Evolutionary conservation across 1,140 invertebrate species (phyloP), one percentile per base, ranked within the genome.

Genomic region (Drosophila melanogaster): DNA sequence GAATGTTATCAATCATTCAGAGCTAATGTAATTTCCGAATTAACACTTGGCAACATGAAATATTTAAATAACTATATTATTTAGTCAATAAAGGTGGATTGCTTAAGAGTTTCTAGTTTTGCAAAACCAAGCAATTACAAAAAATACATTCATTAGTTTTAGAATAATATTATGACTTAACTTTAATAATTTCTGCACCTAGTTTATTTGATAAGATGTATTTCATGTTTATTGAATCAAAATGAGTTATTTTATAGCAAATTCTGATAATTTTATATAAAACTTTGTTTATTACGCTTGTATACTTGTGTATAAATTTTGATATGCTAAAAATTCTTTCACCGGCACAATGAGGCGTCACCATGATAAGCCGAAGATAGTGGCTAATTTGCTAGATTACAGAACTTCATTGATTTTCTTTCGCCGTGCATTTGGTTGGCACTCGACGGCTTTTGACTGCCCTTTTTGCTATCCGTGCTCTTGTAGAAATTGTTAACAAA

Each of bases 401-500:
- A 24, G 22, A 41, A 33, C 19, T 12, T 19, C 19, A 24, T 61
- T 35, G 19, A 26, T 33, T 41, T 11, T 64, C 64, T 67, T 43
- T 41, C 19, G 41, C 30, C 30, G 58, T 65, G 59, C 59, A 61
- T 60, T 61, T 26, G 19, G 19, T 11, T 65, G 30, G 24, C 24
- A 57, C 54, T 51, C 50, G 17, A 30, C 6, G 30, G 51, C 19
- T 46, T 26, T 44, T 58, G 60, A 57, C 60, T 73, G 67, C 24
- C 10, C 17, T 51, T 53, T 54, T 46, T 59, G 22, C 37, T 59
- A 53, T 51, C 73, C 47, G 49, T 41, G 65, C 74, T 46, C 72
- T 81, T 70, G 60, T 71, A 67, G 71, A 71, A 51, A 77, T 89
- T 86, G 79, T 83, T 89, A 86, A 83, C 85, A 79, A 89, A 79